A percentile compares a stretch with the other conserved stretches of the same genome.
Evolutionary conservation across 2,797 vertebrate species (phyloP).

Genomic region (Carcharodon carcharias): DNA sequence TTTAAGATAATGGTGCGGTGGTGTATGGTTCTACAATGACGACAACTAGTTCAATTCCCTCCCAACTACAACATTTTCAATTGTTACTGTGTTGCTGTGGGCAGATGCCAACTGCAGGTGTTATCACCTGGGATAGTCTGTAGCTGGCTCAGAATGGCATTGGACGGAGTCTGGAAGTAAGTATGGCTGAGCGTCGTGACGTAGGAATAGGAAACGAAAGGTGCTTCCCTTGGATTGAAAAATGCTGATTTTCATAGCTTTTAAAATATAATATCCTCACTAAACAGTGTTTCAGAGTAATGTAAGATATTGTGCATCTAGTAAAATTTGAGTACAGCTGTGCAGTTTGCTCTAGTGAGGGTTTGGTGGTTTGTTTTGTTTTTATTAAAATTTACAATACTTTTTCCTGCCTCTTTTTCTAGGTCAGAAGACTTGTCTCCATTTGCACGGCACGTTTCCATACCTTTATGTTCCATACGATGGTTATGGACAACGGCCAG

Average conservation of each 20-base stretch:
- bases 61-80: background rate
- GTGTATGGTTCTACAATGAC: background rate
- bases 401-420: slow-evolving; percentile 45
- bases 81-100: background rate
- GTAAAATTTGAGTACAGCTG: background rate
- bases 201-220: background rate
- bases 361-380: background rate
- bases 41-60: background rate
- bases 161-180: background rate
- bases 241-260: background rate
- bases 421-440: slow-evolving; percentile 98
- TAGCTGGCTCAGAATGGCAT: background rate
- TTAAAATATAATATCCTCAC: background rate
- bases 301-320: background rate
- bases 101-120: background rate
- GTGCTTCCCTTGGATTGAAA: background rate
- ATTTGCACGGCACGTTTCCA: slow-evolving; percentile 89
- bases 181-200: background rate
- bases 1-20: background rate
- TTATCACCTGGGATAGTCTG: background rate
- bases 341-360: background rate
- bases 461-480: slow-evolving; percentile 91
- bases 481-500: slow-evolving; percentile 70
- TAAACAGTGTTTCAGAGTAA: background rate
- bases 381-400: background rate